These are phyloP conservation scores for Loriculus beryllinus DNA, from an alignment of 2,797 vertebrate genomes.

Conservation along the genomic window DNA sequence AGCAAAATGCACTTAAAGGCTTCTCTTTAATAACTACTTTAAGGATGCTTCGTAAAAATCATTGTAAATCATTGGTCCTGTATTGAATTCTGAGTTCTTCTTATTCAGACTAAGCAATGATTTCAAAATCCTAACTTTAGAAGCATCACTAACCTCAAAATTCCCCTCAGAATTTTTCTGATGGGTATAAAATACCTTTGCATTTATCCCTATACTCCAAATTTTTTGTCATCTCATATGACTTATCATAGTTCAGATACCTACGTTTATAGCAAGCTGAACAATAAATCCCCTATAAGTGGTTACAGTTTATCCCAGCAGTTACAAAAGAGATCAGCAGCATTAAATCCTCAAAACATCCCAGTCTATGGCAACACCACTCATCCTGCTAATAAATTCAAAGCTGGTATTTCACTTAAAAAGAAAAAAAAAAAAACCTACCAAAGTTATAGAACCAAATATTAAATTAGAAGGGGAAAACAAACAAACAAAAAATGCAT, in stretches of 20 bases:
- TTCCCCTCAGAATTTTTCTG: neutral
- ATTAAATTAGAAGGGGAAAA: neutral
- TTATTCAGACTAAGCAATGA: neutral
- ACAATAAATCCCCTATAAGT: neutral
- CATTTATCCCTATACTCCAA: neutral
- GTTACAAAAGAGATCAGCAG: neutral
- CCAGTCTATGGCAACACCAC: neutral
- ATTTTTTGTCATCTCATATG: neutral
- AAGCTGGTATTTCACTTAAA: neutral
- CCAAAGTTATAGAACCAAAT: neutral
- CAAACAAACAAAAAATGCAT: neutral
- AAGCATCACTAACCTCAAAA: neutral
- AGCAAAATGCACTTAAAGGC: neutral
- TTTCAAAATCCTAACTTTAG: neutral
- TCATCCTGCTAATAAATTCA: neutral
- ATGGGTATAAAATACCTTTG: neutral
- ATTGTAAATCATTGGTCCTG: neutral
- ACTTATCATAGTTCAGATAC: neutral
- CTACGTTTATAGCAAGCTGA: neutral
- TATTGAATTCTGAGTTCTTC: neutral
- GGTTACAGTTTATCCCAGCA: neutral
- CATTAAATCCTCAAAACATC: neutral
- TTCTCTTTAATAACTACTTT: neutral
- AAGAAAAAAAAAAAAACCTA: neutral
- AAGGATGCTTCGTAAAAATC: neutral